These are phyloP conservation scores for Antennarius striatus DNA, from an alignment of 2,113 vertebrate genomes.

Conservation along the genomic window DNA sequence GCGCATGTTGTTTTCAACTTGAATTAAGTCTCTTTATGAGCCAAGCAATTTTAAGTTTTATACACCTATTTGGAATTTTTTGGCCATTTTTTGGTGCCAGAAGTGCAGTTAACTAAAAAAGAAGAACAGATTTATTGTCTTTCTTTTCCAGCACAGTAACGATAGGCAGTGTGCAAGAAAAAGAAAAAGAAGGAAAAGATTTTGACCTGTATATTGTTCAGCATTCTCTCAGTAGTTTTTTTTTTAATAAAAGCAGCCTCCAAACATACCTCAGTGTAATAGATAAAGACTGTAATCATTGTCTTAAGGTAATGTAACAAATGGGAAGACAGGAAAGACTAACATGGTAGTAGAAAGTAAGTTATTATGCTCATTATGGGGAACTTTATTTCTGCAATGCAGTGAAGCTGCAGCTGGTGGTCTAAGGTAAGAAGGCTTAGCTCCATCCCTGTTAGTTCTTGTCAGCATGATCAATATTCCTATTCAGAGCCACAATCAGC, in stretches of 20 bases:
- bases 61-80: constrained; percentile 46
- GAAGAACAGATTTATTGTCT: constrained; percentile 55
- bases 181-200: not conserved
- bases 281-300: constrained; percentile 9
- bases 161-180: not conserved
- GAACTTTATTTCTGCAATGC: too few species aligned
- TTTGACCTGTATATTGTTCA: not conserved
- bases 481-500: too few species aligned
- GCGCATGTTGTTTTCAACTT: constrained; percentile 42
- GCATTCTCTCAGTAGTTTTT: constrained; percentile 11
- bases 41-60: constrained; percentile 53
- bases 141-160: not conserved
- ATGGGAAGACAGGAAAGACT: not conserved
- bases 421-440: too few species aligned
- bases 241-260: constrained; percentile 12
- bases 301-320: not conserved
- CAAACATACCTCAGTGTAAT: constrained; percentile 5
- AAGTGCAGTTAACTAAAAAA: constrained; percentile 32
- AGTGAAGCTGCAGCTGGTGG: too few species aligned
- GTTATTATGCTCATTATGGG: too few species aligned
- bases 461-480: too few species aligned
- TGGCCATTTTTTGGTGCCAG: too few species aligned
- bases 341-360: not conserved
- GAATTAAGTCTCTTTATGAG: constrained; percentile 56
- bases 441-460: too few species aligned